Base-by-base conservation (phyloP, 2,888 invertebrate genomes). In the Apomyelois bistriatella region DNA sequence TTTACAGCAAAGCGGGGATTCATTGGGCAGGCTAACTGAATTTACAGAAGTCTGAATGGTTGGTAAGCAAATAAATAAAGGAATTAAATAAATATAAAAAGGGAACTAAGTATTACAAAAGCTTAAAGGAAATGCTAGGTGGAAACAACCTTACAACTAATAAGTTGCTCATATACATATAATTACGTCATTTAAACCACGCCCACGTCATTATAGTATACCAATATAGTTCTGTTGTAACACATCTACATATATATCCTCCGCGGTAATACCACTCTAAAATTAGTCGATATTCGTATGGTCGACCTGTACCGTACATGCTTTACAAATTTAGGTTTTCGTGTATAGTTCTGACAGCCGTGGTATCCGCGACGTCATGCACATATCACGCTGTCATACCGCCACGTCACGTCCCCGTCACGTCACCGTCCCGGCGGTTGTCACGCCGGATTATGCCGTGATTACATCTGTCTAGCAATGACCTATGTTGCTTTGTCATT, bases 401-500 rank as follows among this genome's bases (percentile, higher is more conserved):
- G 49, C 37, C 48, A 48, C 5, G 36, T 9, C 41, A 49, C 49
- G 40, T 10, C 12, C 7, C 40, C 42, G 40, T 40, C 13, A 41
- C 32, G 51, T 35, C 42, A 17, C 40, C 7, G 40, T 40, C 40
- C 13, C 15, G 42, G 22, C 42, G 16, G 35, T 10, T 36, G 36
- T 30, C 36, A 52, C 17, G 46, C 10, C 46, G 30, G 46, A 42
- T 35, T 32, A 43, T n/a, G 22, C 38, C 12, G 43, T 43, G 36
- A 52, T 38, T 38, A 38, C 38, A 36, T 52, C 37, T 28, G 52
- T 43, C 22, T 12, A 16, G n/a, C 22, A 40, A 17, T 46, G 35
- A 35, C 48, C 37, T 48, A 16, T 28, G 38, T 28, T 38, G 48
- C 38, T 38, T 38, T 48, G 37, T 48, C 48, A 48, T 48, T 38